phyloP scores from a whole-genome alignment of 1,140 invertebrate species.

The Littorina saxatilis region DNA sequence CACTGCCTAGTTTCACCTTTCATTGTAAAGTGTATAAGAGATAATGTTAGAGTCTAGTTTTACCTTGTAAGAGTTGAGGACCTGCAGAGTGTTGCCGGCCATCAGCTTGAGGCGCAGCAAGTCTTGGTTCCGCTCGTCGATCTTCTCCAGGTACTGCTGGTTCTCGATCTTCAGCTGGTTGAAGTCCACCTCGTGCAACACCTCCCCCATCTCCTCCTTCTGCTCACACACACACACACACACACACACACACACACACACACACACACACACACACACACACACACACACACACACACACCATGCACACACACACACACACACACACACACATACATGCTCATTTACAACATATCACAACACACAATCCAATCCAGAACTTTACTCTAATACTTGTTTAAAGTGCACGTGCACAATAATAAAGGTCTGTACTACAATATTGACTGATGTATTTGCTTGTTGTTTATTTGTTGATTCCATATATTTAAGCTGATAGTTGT shows the following conservation, averaged over 20 bases:
- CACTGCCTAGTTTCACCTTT: no score
- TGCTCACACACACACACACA: constrained; percentile 41
- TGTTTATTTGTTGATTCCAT: no score
- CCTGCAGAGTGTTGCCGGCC: constrained; percentile 73
- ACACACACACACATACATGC: constrained; percentile 14
- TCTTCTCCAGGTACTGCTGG: constrained; percentile 76
- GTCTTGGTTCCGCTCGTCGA: constrained; percentile 76
- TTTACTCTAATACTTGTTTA: background rate
- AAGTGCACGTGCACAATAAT: constrained; percentile 1
- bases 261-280: background rate
- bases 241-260: background rate
- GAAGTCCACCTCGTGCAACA: constrained; percentile 76
- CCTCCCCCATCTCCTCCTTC: constrained; percentile 77
- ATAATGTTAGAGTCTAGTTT: no score
- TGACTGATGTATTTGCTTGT: no score
- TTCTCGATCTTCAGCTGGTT: constrained; percentile 76
- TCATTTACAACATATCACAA: background rate
- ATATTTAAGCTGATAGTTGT: no score
- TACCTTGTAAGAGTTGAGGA: constrained; percentile 73
- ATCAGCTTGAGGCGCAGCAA: constrained; percentile 73
- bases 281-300: background rate
- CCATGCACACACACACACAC: background rate
- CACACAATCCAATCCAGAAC: background rate
- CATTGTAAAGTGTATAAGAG: no score
- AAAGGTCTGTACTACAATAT: no score